These are phyloP conservation scores for Metacarcinus magister DNA, from an alignment of 2,888 invertebrate species.

Conservation along the genomic window DNA sequence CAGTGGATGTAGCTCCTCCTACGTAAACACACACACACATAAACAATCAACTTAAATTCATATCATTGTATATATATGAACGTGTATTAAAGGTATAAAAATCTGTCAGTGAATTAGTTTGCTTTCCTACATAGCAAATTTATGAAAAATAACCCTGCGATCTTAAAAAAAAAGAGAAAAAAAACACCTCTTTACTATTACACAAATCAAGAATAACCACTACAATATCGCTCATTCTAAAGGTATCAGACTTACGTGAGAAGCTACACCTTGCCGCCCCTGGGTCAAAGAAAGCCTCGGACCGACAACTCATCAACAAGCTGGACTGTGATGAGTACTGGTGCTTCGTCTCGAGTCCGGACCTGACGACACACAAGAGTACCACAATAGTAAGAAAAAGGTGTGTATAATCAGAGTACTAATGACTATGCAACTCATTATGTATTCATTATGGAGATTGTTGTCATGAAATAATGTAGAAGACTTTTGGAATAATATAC, in stretches of 20 bases:
- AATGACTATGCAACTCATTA: too few relatives aligned
- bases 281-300: constrained; percentile 61
- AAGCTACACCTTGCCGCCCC: constrained; percentile 46
- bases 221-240: not conserved
- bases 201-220: not conserved
- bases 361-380: not conserved
- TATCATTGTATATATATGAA: too few relatives aligned
- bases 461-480: too few relatives aligned
- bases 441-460: too few relatives aligned
- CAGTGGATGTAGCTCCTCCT: constrained; percentile 73
- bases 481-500: not conserved
- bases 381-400: not conserved
- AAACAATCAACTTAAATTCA: not conserved
- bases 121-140: too few relatives aligned
- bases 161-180: not conserved
- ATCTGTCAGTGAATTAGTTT: too few relatives aligned
- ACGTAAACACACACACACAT: constrained; percentile 1
- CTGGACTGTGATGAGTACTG: constrained; percentile 62
- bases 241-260: constrained; percentile 55
- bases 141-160: too few relatives aligned
- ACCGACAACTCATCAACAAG: constrained; percentile 57
- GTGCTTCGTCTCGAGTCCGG: constrained; percentile 31
- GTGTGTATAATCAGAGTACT: not conserved
- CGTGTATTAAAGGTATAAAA: too few relatives aligned
- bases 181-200: not conserved